Evolutionary conservation across 2,888 invertebrate genomes (phyloP).

Genomic region (Erynnis tages): DNA sequence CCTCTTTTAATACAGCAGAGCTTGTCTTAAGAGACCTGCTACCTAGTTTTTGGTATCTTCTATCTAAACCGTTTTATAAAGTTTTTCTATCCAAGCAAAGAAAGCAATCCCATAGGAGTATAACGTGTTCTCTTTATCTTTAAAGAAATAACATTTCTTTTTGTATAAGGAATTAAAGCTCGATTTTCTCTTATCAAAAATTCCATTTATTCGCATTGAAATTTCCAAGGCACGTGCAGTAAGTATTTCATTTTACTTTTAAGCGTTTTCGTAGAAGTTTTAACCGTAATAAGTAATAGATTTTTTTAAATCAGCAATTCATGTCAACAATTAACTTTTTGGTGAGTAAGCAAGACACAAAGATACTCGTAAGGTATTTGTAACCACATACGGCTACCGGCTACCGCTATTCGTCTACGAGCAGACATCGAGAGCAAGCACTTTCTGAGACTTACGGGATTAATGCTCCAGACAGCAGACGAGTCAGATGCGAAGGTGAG

Average conservation of each 20-base stretch:
- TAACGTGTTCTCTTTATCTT: neutral
- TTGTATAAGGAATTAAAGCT: too few relatives aligned
- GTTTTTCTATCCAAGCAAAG: slow-evolving; percentile 9
- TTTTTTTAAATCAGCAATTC: too few relatives aligned
- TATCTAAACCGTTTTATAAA: slow-evolving; percentile 26
- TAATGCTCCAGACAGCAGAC: slow-evolving; percentile 35
- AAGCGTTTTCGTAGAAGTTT: too few relatives aligned
- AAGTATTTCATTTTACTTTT: too few relatives aligned
- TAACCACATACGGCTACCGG: slow-evolving; percentile 17
- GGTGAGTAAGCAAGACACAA: too few relatives aligned
- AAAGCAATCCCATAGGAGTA: slow-evolving; percentile 7
- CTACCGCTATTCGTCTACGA: slow-evolving; percentile 18
- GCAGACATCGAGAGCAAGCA: slow-evolving; percentile 21
- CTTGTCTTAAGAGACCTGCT: slow-evolving; percentile 31
- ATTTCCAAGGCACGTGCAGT: too few relatives aligned
- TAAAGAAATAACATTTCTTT: neutral
- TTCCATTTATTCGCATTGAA: too few relatives aligned
- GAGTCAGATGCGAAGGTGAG: slow-evolving; percentile 39
- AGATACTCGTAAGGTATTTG: slow-evolving; percentile 4
- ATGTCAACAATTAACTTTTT: too few relatives aligned
- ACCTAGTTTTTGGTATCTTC: slow-evolving; percentile 25
- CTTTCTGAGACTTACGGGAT: slow-evolving; percentile 33
- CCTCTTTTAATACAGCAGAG: slow-evolving; percentile 31
- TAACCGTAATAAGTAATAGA: too few relatives aligned
- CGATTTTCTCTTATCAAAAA: too few relatives aligned